Evolutionary conservation across 2,113 vertebrate species (phyloP).

Genomic region (Sisor rabdophorus): DNA sequence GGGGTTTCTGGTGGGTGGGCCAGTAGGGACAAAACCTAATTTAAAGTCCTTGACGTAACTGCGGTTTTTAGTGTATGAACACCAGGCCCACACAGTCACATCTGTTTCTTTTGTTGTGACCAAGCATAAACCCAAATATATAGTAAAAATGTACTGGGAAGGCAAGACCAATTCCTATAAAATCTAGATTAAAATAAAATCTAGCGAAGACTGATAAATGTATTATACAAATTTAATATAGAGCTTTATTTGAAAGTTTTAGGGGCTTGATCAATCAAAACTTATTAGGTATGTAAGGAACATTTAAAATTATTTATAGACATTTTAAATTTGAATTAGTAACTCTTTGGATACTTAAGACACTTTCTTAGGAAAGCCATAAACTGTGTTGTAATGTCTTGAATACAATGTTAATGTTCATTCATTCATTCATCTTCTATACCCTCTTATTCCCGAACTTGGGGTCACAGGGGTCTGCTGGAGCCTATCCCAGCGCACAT

Average conservation of each 20-base stretch:
- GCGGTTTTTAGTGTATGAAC: constrained; percentile 2
- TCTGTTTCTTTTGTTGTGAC: not conserved
- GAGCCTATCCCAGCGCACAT: too few relatives aligned
- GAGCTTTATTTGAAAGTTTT: not conserved
- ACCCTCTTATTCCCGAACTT: too few relatives aligned
- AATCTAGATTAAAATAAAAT: not conserved
- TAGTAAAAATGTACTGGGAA: not conserved
- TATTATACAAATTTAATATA: not conserved
- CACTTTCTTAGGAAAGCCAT: not conserved
- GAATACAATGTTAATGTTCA: too few relatives aligned
- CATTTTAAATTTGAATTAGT: not conserved
- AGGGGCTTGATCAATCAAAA: not conserved
- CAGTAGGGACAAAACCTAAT: not conserved
- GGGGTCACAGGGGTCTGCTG: too few relatives aligned
- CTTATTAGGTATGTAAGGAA: not conserved
- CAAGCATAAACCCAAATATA: not conserved
- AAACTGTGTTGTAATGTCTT: not conserved
- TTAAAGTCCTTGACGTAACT: not conserved
- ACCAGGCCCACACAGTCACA: not conserved
- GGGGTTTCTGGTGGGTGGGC: not conserved
- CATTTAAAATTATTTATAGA: not conserved
- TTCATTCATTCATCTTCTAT: too few relatives aligned
- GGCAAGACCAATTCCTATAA: not conserved
- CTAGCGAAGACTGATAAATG: too few relatives aligned
- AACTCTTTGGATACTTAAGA: not conserved